These are phyloP conservation scores for Dicrurus megarhynchus DNA, from an alignment of 2,113 vertebrate genomes.

Conservation along the genomic window DNA sequence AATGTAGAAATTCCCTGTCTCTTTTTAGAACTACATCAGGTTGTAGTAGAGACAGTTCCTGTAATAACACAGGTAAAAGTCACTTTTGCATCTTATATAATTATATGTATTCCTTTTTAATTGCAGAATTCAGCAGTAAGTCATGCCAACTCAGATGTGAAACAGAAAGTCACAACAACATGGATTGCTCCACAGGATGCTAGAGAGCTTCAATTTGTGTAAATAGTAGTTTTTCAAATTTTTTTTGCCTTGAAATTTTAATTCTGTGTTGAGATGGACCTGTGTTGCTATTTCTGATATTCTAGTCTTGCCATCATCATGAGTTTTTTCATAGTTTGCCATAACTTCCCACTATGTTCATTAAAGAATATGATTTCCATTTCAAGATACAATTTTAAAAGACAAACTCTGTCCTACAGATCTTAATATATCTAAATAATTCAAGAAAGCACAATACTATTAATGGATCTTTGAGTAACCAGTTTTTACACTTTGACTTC, in stretches of 20 bases:
- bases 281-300: background rate
- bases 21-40: background rate
- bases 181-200: slow-evolving; percentile 69
- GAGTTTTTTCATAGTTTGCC: background rate
- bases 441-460: background rate
- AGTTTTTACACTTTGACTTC: background rate
- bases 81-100: background rate
- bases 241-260: background rate
- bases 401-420: background rate
- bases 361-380: background rate
- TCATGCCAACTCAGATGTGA: slow-evolving; percentile 53
- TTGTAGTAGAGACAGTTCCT: background rate
- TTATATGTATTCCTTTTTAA: background rate
- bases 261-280: background rate
- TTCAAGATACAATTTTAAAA: background rate
- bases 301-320: background rate
- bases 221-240: background rate
- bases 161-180: slow-evolving; percentile 56
- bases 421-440: background rate
- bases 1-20: background rate
- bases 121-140: slow-evolving; percentile 76
- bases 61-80: background rate
- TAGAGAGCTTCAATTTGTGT: slow-evolving; percentile 75
- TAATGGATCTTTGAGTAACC: background rate
- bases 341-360: background rate